phyloP scores from a whole-genome alignment of 2,797 vertebrate genomes.

The Mycteria americana region DNA sequence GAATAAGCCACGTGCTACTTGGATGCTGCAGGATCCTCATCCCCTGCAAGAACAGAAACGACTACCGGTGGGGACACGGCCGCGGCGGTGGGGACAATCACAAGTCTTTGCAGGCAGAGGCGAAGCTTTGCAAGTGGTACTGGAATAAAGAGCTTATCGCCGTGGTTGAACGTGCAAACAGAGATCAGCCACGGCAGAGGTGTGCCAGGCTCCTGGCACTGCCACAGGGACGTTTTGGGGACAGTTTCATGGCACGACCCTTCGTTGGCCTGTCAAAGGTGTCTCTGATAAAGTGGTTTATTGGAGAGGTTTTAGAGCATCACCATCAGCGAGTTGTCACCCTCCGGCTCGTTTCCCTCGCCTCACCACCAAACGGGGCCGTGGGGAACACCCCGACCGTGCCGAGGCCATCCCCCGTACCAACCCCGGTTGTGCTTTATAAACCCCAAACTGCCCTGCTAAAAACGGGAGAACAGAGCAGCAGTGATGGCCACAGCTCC shows the following conservation, averaged over 20 bases:
- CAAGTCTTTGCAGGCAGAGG: not conserved
- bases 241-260: not conserved
- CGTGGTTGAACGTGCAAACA: fast-evolving
- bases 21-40: not conserved
- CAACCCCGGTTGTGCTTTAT: fast-evolving
- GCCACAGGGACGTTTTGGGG: not conserved
- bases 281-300: not conserved
- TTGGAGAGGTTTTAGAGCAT: not conserved
- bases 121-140: not conserved
- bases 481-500: not conserved
- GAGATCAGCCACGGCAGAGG: not conserved
- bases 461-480: not conserved
- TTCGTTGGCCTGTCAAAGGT: not conserved
- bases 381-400: not conserved
- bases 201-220: not conserved
- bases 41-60: not conserved
- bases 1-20: fast-evolving
- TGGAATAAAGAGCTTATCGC: not conserved
- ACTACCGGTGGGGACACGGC: fast-evolving
- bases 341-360: fast-evolving
- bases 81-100: not conserved
- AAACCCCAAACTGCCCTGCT: not conserved
- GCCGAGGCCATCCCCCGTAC: not conserved
- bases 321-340: not conserved
- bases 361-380: not conserved